Percentiles rank a stretch among this genome's conserved stretches.
These are phyloP conservation scores for Brachylomia viminalis DNA, from an alignment of 2,888 invertebrate genomes.

Conservation along the genomic window DNA sequence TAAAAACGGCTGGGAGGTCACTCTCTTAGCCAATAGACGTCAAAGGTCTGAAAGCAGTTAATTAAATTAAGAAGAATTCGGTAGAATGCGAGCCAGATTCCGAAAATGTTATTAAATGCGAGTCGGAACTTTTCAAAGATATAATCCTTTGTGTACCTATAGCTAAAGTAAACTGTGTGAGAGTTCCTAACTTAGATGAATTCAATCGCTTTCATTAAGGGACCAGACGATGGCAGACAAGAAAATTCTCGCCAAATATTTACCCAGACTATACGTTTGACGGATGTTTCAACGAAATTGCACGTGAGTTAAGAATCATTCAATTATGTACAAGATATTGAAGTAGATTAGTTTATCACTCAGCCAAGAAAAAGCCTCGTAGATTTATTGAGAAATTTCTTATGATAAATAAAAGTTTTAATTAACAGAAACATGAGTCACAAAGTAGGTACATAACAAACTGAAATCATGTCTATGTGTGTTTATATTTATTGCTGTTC, in stretches of 20 bases:
- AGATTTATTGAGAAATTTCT: slow-evolving; percentile 37
- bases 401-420: slow-evolving; percentile 44
- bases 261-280: slow-evolving; percentile 29
- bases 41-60: slow-evolving; percentile 24
- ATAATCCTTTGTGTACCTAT: neutral
- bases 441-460: slow-evolving; percentile 52
- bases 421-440: slow-evolving; percentile 63
- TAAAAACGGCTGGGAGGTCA: slow-evolving; percentile 42
- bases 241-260: slow-evolving; percentile 33
- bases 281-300: slow-evolving; percentile 24
- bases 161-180: neutral
- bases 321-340: slow-evolving; percentile 4
- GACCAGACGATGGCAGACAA: neutral
- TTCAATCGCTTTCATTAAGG: slow-evolving; percentile 26
- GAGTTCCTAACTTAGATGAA: neutral
- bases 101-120: slow-evolving; percentile 4
- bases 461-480: slow-evolving; percentile 63
- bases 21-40: slow-evolving; percentile 30
- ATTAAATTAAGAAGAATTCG: slow-evolving; percentile 35
- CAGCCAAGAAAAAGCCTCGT: neutral
- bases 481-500: slow-evolving; percentile 58
- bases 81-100: slow-evolving; percentile 20
- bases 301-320: slow-evolving; percentile 14
- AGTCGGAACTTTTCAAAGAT: slow-evolving; percentile 22
- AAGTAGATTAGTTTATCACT: slow-evolving; percentile 11